Conservation (phyloP, 1,140 invertebrate species). For the Bactericera cockerelli region DNA sequence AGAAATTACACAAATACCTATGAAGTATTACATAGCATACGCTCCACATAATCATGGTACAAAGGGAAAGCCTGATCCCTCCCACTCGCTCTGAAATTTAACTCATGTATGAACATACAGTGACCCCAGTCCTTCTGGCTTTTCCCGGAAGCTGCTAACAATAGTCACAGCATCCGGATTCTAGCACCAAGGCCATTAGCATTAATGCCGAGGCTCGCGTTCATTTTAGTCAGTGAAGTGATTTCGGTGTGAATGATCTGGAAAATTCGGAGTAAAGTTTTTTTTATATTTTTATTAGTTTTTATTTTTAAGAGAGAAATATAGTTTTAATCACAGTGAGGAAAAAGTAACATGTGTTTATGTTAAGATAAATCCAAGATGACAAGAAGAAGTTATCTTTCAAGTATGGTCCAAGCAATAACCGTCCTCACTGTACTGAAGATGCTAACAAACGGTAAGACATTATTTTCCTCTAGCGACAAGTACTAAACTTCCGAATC, state of each 20-base stretch:
- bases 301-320: background rate
- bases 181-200: constrained; percentile 16
- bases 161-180: constrained; percentile 16
- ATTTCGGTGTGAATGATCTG: background rate
- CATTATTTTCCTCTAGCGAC: no score
- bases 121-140: constrained; percentile 18
- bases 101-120: constrained; percentile 17
- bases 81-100: background rate
- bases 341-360: constrained; percentile 7
- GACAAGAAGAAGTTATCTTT: constrained; percentile 39
- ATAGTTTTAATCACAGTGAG: background rate
- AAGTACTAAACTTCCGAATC: no score
- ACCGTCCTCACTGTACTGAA: constrained; percentile 65
- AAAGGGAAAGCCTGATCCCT: background rate
- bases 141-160: constrained; percentile 19
- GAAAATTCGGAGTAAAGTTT: background rate
- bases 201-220: background rate
- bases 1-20: no score
- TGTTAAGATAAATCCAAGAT: constrained; percentile 32
- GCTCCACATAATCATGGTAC: no score
- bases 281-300: no score
- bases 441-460: constrained; percentile 62
- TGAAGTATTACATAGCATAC: no score
- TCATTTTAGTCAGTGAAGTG: constrained; percentile 2
- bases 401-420: constrained; percentile 64